Base-by-base conservation (phyloP, 2,888 invertebrate species). In the Dasysyrphus albostriatus region DNA sequence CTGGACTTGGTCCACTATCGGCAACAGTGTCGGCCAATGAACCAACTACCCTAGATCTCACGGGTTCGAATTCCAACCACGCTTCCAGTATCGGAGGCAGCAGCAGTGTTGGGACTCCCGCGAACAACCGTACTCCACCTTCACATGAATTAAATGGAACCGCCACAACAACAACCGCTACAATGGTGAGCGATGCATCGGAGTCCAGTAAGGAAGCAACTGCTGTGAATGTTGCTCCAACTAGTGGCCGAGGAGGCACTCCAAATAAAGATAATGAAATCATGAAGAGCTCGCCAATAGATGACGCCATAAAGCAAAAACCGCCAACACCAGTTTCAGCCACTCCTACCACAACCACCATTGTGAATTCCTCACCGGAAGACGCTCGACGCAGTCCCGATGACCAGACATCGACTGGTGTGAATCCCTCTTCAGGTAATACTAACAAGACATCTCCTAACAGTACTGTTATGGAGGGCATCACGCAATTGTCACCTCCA, bases 31-130 rank as follows among this genome's bases (percentile, higher is more conserved):
- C 90, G 3, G 78, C 85, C 10, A 92, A 92, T 67, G 92, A 92
- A 69, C 90, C 91, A 12, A 83, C 92, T 14, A 92, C 92, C 2
- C 88, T 92, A n/a, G 93, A 92, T 88, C 87, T 92, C 51, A 92
- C 92, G 3, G 91, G 92, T 32, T 92, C 92, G 37, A 92, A 92
- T 79, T 92, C 92, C n/a, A 92, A 92, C 77, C 87, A 87, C 10
- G 82, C 83, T 24, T 92, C 92, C 2, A 92, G 92, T 88, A 91
- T 91, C 67, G 88, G 88, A 32, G 88, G 85, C 39, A 79, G 59
- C 24, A 81, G 80, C 76, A 88, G 54, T 65, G 88, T 32, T 63
- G 87, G 56, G 16, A 84, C 84, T 39, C 80, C 88, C 44, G 88
- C 89, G 3, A 89, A 90, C 32, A 89, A 88, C 32, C 84, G 89